Evolutionary conservation across 1,140 invertebrate species (phyloP).

Genomic region (Caerostris darwini): DNA sequence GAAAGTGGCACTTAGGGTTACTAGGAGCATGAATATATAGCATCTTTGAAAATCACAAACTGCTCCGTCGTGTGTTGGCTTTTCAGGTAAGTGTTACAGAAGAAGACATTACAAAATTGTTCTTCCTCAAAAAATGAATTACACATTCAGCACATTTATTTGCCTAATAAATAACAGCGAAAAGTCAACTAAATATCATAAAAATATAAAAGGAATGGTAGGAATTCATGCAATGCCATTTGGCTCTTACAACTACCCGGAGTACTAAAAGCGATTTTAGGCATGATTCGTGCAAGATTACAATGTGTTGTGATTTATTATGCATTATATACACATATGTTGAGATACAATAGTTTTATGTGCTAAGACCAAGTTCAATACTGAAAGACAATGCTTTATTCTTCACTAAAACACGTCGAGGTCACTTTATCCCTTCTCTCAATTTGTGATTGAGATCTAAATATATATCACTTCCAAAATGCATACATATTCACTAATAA

Average conservation of each 20-base stretch:
- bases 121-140: neutral
- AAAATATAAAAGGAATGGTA: constrained; percentile 74
- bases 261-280: neutral
- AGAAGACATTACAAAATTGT: constrained; percentile 37
- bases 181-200: constrained; percentile 40
- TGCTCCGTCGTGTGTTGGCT: constrained; percentile 1
- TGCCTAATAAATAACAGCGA: constrained; percentile 61
- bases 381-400: constrained; percentile 66
- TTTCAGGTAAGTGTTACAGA: neutral
- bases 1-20: constrained; percentile 45
- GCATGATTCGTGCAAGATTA: constrained; percentile 44
- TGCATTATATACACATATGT: constrained; percentile 65
- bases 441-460: neutral
- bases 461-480: neutral
- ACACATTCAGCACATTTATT: constrained; percentile 47
- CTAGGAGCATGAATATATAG: constrained; percentile 1
- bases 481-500: neutral
- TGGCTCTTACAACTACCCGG: constrained; percentile 37
- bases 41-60: constrained; percentile 22
- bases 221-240: constrained; percentile 60
- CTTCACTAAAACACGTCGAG: neutral
- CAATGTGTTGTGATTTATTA: constrained; percentile 20
- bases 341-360: neutral
- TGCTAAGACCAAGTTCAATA: constrained; percentile 26
- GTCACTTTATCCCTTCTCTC: neutral